Percentiles rank a stretch among this genome's conserved stretches.
Evolutionary conservation across 2,797 vertebrate genomes (phyloP).

Genomic region (Scyliorhinus canicula): DNA sequence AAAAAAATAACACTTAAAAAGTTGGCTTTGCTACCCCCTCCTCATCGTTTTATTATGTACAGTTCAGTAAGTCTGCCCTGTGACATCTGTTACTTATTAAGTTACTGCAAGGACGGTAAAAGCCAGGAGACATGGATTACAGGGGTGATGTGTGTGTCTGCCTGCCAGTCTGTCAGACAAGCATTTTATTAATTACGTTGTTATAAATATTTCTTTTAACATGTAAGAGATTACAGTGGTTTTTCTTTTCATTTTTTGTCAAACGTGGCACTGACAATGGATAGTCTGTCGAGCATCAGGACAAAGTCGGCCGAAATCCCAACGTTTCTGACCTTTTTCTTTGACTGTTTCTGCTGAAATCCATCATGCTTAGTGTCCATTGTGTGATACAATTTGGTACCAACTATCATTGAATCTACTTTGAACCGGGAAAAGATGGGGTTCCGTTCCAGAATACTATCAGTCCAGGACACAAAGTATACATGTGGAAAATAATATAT

Average conservation of each 20-base stretch:
- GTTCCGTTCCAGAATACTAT: not conserved
- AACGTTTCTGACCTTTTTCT: not conserved
- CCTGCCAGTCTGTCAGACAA: conserved; percentile 37
- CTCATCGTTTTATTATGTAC: conserved; percentile 14
- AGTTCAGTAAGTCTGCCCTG: conserved; percentile 35
- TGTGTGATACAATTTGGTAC: not conserved
- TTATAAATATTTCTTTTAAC: conserved; percentile 37
- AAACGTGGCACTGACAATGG: conserved; percentile 27
- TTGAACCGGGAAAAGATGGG: not conserved
- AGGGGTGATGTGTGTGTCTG: conserved; percentile 36
- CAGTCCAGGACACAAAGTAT: not conserved
- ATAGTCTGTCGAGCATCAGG: conserved; percentile 17
- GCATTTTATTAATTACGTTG: conserved; percentile 36
- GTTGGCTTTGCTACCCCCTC: not conserved
- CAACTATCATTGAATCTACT: not conserved
- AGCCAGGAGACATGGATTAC: conserved; percentile 37
- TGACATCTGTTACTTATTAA: conserved; percentile 37
- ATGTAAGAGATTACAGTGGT: not conserved
- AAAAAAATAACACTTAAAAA: conserved; percentile 32
- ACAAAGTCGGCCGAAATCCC: conserved; percentile 23
- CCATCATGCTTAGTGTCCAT: not conserved
- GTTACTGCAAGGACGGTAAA: not conserved
- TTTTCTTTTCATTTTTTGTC: conserved; percentile 7
- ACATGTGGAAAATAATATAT: not conserved
- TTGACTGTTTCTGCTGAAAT: not conserved